phyloP scores from a whole-genome alignment of 2,113 vertebrate species.

The Tyto alba region DNA sequence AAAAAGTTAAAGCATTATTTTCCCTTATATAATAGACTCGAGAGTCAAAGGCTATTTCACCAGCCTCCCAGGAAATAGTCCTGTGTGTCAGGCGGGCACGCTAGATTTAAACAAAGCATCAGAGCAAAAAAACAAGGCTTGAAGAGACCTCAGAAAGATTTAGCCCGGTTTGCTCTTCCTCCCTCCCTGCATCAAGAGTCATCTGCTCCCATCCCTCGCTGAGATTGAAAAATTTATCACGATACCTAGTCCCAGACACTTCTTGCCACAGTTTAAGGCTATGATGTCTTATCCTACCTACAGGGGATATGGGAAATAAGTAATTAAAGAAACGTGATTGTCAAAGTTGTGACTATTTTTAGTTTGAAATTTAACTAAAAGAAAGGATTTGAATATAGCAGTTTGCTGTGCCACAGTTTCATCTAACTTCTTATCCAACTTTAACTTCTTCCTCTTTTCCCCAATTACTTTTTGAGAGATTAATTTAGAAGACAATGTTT shows the following conservation, averaged over 20 bases:
- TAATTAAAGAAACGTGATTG: background rate
- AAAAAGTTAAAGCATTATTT: background rate
- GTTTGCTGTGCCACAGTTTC: background rate
- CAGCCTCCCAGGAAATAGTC: background rate
- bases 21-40: background rate
- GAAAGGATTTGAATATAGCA: background rate
- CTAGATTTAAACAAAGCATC: background rate
- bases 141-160: background rate
- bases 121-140: background rate
- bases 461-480: background rate
- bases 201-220: fast-evolving
- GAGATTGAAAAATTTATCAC: fast-evolving
- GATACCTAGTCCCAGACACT: background rate
- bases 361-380: background rate
- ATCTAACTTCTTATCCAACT: background rate
- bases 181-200: fast-evolving
- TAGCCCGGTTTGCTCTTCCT: background rate
- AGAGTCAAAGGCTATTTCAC: background rate
- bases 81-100: background rate
- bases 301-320: background rate
- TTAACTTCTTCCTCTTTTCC: background rate
- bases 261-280: background rate
- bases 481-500: background rate
- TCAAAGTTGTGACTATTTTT: background rate
- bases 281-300: background rate